Conservation (phyloP, 2,888 invertebrate species). For the Cecidostiba fungosa region DNA sequence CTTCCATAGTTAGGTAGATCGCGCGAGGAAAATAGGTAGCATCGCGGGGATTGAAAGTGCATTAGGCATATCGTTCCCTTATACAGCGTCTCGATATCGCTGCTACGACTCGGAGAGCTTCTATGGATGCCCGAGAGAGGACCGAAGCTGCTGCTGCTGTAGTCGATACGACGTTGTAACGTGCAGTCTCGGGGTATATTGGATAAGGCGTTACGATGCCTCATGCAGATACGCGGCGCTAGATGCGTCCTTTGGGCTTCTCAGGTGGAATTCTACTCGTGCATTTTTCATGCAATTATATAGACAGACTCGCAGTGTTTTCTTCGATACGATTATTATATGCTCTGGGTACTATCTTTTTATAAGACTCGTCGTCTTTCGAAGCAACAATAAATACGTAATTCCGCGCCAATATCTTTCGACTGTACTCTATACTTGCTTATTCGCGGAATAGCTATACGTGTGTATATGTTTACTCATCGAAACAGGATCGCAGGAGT, state of each 20-base stretch:
- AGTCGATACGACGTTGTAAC: neutral
- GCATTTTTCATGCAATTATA: constrained; percentile 2
- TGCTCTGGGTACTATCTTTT: neutral
- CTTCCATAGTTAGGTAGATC: neutral
- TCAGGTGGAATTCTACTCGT: neutral
- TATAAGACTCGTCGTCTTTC: neutral
- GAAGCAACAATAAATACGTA: constrained; percentile 24
- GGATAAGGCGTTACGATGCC: constrained; percentile 14
- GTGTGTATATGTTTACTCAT: neutral
- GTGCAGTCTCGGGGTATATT: neutral
- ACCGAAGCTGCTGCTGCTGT: neutral
- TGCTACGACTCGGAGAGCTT: neutral
- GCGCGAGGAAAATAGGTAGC: constrained; percentile 29
- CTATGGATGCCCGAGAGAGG: neutral
- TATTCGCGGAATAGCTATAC: no score
- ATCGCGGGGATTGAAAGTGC: constrained; percentile 69
- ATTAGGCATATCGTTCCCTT: constrained; percentile 71
- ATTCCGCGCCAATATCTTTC: neutral
- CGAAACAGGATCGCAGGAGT: constrained; percentile 19
- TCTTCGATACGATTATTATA: neutral
- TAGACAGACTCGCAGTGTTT: neutral
- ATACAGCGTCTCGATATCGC: constrained; percentile 52
- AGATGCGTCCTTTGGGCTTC: neutral
- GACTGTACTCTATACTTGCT: no score
- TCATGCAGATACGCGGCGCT: neutral